Evolutionary conservation across 2,888 invertebrate species (phyloP).

Genomic region (Microctonus hyperodae): DNA sequence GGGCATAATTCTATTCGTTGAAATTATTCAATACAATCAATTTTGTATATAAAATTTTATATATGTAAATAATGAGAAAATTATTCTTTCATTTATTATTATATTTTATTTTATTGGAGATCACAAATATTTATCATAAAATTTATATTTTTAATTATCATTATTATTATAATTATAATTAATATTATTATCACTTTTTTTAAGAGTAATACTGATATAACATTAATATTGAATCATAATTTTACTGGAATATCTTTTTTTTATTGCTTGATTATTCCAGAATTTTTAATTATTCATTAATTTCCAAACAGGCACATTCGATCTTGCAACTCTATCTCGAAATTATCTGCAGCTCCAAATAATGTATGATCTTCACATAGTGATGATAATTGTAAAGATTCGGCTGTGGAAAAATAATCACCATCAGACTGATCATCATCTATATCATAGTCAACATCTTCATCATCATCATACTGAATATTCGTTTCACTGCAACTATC

Average conservation of each 20-base stretch:
- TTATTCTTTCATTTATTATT: conserved; percentile 28
- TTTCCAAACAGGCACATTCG: neutral
- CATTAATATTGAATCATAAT: neutral
- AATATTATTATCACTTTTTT: no score
- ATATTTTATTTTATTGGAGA: conserved; percentile 14
- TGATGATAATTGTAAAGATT: neutral
- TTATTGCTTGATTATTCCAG: no score
- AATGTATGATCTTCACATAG: no score
- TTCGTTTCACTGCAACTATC: neutral
- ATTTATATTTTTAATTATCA: no score
- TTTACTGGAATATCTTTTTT: neutral
- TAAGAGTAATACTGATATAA: neutral
- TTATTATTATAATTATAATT: no score
- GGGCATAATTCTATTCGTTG: neutral
- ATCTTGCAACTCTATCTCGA: neutral
- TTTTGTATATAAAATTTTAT: neutral
- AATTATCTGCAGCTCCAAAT: neutral
- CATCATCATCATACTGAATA: neutral
- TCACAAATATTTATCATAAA: conserved; percentile 16
- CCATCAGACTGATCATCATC: no score
- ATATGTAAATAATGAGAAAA: conserved; percentile 17
- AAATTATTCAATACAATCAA: neutral
- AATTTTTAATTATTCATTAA: neutral
- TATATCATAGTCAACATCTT: no score
- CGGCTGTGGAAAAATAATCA: neutral